Percentiles rank a stretch among this genome's conserved stretches.
phyloP scores from a whole-genome alignment of 2,113 vertebrate species.

The Kryptolebias marmoratus region DNA sequence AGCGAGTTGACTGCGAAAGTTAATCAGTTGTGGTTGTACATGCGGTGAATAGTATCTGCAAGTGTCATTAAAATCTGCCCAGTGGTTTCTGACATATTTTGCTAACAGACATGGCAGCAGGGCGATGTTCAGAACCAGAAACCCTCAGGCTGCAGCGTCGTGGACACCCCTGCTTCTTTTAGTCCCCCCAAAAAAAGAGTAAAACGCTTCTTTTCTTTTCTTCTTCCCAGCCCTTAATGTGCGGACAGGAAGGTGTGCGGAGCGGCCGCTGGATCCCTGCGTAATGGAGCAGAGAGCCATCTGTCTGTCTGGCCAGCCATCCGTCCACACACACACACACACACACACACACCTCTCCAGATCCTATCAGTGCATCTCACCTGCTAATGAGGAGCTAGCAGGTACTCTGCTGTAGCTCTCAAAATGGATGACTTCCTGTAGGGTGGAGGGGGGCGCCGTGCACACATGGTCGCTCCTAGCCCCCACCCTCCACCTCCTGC shows the following conservation, averaged over 20 bases:
- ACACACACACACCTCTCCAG: slow-evolving; percentile 14
- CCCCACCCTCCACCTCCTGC: neutral
- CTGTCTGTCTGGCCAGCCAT: slow-evolving; percentile 43
- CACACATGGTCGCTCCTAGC: slow-evolving; percentile 4
- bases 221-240: neutral
- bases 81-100: no score
- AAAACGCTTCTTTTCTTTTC: slow-evolving; percentile 40
- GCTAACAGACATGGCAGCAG: neutral
- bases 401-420: slow-evolving; percentile 47
- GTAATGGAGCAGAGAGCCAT: slow-evolving; percentile 55
- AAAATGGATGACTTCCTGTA: slow-evolving; percentile 52
- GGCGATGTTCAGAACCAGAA: slow-evolving; percentile 14
- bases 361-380: slow-evolving; percentile 49
- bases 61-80: no score
- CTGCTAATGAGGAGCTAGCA: slow-evolving; percentile 62
- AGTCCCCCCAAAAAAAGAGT: slow-evolving; percentile 44
- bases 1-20: no score
- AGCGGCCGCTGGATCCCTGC: slow-evolving; percentile 17
- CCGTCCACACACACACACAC: no score
- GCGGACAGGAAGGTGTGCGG: slow-evolving; percentile 25
- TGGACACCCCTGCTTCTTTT: slow-evolving; percentile 38
- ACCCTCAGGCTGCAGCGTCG: slow-evolving; percentile 39
- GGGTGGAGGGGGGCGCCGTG: slow-evolving; percentile 21
- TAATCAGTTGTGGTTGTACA: no score
- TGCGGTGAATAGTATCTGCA: no score